Base-by-base conservation (phyloP, 2,888 invertebrate species). In the Deladenus siricidicola region DNA sequence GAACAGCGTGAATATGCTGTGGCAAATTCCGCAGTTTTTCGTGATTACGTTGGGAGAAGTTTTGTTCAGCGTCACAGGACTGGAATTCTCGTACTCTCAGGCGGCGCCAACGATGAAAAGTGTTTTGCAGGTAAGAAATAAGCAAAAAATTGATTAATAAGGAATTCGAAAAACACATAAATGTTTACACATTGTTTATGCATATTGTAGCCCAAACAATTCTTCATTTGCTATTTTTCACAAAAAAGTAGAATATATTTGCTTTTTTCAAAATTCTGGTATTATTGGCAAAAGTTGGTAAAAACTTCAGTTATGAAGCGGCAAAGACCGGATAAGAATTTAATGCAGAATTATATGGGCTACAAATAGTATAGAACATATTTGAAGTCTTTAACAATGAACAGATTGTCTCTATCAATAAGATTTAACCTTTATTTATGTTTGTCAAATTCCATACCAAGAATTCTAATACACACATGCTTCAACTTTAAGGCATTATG, bases 51-150 rank as follows among this genome's bases (percentile, higher is more conserved):
- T 88, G 74, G 94, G 87, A 0, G 96, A 98, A 81, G 88, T 96
- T 45, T 88, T 96, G 86, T 91, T 93, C 80, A 90, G 92, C 0
- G 88, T 96, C 28, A 93, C 94, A 0, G 94, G 94, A 0, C 83
- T 96, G 24, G 89, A 91, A 79, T 96, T 98, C 81, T 89, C 93
- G 0, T 96, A 91, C 80, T 89, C 92, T 0, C 76, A 81, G 83
- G 90, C 94, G 0, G 92, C 94, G 0, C 79, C 84, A 4, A 87
- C 86, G 66, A 93, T 98, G 93, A 96, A 94, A 80, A 89, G 93
- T 0, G 87, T 98, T 0, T 80, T 96, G 52, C 73, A 74, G 62
- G 69, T 72, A 49, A 21, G 28, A n/a, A n/a, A 26, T 23, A 4
- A 42, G 8, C 8, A 49, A 28, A 28, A n/a, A 8, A 3, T 8